phyloP scores from a whole-genome alignment of 1,140 invertebrate genomes.

The Meloidogyne floridensis region DNA sequence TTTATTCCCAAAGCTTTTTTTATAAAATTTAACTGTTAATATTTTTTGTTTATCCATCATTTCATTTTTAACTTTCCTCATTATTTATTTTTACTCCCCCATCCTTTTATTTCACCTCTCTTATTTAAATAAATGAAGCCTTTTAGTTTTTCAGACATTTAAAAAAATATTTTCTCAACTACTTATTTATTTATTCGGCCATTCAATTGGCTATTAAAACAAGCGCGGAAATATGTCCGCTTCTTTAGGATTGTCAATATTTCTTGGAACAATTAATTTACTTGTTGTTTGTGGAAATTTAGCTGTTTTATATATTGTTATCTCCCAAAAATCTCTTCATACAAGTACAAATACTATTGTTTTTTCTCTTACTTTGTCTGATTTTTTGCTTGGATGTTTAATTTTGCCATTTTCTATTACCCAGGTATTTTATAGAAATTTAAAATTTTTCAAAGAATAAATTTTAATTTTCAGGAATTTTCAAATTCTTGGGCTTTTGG shows the following conservation, averaged over 20 bases:
- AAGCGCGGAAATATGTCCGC: not conserved
- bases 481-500: constrained; percentile 66
- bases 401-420: constrained; percentile 67
- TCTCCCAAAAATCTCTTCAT: constrained; percentile 59
- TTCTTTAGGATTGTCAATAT: constrained; percentile 37
- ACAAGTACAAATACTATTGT: constrained; percentile 63
- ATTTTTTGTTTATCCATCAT: too few relatives aligned
- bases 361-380: constrained; percentile 64
- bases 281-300: constrained; percentile 63
- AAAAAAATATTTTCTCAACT: too few relatives aligned
- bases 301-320: constrained; percentile 61
- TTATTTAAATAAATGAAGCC: too few relatives aligned
- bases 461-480: constrained; percentile 60
- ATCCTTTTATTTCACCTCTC: too few relatives aligned
- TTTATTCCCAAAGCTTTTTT: too few relatives aligned
- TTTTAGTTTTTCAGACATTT: too few relatives aligned
- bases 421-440: constrained; percentile 47
- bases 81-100: too few relatives aligned
- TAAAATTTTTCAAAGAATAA: too few relatives aligned
- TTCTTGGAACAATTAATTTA: constrained; percentile 56
- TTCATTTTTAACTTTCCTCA: too few relatives aligned
- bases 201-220: too few relatives aligned
- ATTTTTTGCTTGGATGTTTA: constrained; percentile 66
- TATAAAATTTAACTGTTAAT: too few relatives aligned
- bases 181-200: too few relatives aligned